Base-by-base conservation (phyloP, 2,888 invertebrate genomes). In the Temnothorax unifasciatus region DNA sequence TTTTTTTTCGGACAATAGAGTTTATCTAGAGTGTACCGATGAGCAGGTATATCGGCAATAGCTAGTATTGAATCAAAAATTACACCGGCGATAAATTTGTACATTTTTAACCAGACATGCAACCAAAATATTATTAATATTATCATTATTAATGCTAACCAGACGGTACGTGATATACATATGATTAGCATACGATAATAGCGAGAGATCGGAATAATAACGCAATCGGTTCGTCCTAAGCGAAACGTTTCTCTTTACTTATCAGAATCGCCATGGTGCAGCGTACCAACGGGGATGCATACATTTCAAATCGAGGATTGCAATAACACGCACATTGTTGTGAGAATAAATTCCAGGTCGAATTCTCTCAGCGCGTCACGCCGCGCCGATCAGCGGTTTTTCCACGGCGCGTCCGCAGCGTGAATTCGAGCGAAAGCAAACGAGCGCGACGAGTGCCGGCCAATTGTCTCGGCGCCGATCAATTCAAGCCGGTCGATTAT, bases 291-390 rank as follows among this genome's bases (percentile, higher is more conserved):
- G 34, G 6, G 34, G 64, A 85, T 85, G 88, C 86, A 88, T 88
- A 88, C 66, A 84, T 88, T 88, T 88, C 85, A 86, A 79, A 86
- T 84, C 59, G 79, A 61, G 59, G 68, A 83, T 69, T 63, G 82
- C 82, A 89, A 89, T 88, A 89, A 89, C 89, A 87, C 77, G 75
- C 83, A 59, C 79, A 84, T 83, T 86, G 89, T 89, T 89, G 82
- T 86, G 87, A 89, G 85, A 87, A 86, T 88, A 86, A 89, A 89
- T 86, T 84, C 86, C 71, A 63, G 54, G 52, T 68, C 83, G 79
- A 71, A 71, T 71, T 79, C 79, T 79, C 54, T 68, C 66, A 47
- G 13, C 50, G 44, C 59, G 69, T 13, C 59, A 29, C 50, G 21
- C n/a, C 47, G 59, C 64, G 64, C 64, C 83, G 81, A 84, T 68